Base-by-base conservation (phyloP, 2,797 vertebrate genomes). In the Amphiprion clarkii region DNA sequence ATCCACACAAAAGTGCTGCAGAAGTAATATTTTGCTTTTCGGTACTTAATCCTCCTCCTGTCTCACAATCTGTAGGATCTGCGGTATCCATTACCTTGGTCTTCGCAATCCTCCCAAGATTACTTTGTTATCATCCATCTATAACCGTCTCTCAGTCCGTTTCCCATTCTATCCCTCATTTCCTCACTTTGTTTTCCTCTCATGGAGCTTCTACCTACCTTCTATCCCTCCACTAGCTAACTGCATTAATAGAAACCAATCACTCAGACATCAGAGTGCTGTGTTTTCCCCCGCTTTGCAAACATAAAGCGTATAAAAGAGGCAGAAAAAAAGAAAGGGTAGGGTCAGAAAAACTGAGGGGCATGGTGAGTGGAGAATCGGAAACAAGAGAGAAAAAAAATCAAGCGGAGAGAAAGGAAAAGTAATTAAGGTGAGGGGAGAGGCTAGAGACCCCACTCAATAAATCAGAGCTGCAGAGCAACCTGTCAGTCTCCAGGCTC, bases 401-500 rank as follows among this genome's bases (percentile, higher is more conserved):
- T 59, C 9, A 36, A 60, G 71, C 53, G 21, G 56, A 67, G 64
- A 62, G 48, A 77, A 52, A 74, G 40, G 64, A 66, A 87, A 90
- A 88, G 90, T 88, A 91, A 90, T 92, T 90, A 91, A 87, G 71
- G 83, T 8, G 60, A 83, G 62, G 75, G 78, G 42, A 68, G 75
- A 70, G 53, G 36, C 78, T 69, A 36, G 55, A 71, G 78, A 89
- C 80, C 86, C 74, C 62, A 88, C 86, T 90, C 86, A 83, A 93
- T 94, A 93, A 90, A 92, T 94, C 90, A 89, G 87, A 86, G 81
- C 74, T 54, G 71, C 73, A 52, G 71, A 85, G 89, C 82, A 87
- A 90, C 83, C 88, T 90, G 91, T 87, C 89, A 90, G 88, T 93
- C 89, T 89, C 82, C 76, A 60, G 87, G 79, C 88, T 80, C 84